Evolutionary conservation across 1,140 invertebrate species (phyloP).

Genomic region (Drosophila mayri): DNA sequence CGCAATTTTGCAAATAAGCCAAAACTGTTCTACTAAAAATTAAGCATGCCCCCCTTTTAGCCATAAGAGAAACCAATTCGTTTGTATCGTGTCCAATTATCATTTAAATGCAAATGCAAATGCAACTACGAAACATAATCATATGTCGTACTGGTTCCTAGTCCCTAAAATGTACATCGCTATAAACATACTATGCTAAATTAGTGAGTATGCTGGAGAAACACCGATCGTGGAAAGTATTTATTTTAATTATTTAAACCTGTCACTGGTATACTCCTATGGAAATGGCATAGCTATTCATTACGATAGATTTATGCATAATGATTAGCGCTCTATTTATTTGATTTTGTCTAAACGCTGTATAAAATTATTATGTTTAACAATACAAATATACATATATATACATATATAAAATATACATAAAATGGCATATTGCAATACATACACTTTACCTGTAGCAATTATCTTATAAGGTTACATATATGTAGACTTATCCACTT

Average conservation of each 20-base stretch:
- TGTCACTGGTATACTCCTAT: conserved; percentile 60
- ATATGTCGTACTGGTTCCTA: conserved; percentile 78
- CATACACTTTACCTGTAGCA: conserved; percentile 48
- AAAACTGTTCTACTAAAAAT: conserved; percentile 54
- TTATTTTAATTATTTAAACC: conserved; percentile 72
- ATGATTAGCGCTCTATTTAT: conserved; percentile 47
- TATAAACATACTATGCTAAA: conserved; percentile 58
- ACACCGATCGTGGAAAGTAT: conserved; percentile 66
- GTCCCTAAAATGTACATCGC: conserved; percentile 69
- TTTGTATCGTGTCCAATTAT: conserved; percentile 46
- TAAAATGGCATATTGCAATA: conserved; percentile 68
- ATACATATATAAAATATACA: conserved; percentile 37
- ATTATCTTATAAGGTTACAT: conserved; percentile 36
- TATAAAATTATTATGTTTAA: conserved; percentile 62
- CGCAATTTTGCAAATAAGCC: conserved; percentile 51
- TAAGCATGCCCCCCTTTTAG: conserved; percentile 30
- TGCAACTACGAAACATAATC: conserved; percentile 37
- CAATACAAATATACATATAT: conserved; percentile 45
- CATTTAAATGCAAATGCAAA: conserved; percentile 8
- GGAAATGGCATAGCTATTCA: conserved; percentile 61
- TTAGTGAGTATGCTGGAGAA: conserved; percentile 48
- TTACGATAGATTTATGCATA: conserved; percentile 50
- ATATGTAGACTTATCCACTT: conserved; percentile 50
- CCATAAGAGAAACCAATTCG: conserved; percentile 28
- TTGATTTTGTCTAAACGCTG: conserved; percentile 43